Evolutionary conservation across 2,797 vertebrate genomes (phyloP), one percentile per base, ranked within the genome.

Genomic region (Steatocranus sp.): DNA sequence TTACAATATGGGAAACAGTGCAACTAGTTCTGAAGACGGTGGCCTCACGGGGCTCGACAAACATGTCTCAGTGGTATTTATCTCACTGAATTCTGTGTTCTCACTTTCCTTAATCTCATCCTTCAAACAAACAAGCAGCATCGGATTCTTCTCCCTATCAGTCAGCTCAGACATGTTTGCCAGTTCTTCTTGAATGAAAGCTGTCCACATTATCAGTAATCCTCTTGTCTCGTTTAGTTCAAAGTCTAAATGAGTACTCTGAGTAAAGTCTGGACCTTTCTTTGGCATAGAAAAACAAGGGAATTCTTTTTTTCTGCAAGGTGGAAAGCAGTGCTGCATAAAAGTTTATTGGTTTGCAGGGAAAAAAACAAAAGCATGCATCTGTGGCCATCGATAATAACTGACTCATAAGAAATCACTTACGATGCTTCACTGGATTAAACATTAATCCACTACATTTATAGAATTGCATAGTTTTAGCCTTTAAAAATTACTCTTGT

Each of bases 81-180:
- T 96, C 94, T 95, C 96, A 94, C 95, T 96, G 96, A 97, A 97
- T 97, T 97, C 95, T 95, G 93, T 94, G 93, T 95, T 90, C 88
- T 89, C 83, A 32, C 96, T 95, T 95, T 96, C 75, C 87, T 96
- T 97, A 97, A 98, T 98, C 97, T 97, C 94, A 95, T 94, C 96
- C 96, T 97, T 97, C 96, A 97, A 97, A 97, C 97, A 97, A 97
- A 98, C 97, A 97, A 96, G 97, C 97, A 97, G 96, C 96, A 94
- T 96, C 93, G 95, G 95, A 96, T 96, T 97, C 96, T 96, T 96
- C 95, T 95, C 95, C 90, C 94, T 92, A 94, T 93, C 94, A 92
- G 94, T 96, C 92, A 86, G 80, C 88, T 93, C 88, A 96, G 96
- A 94, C 95, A 93, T 97, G 97, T 98, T 97, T 97, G 97, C 96